Conservation (phyloP, 2,113 vertebrate species). For the Ceuthmochares aereus region DNA sequence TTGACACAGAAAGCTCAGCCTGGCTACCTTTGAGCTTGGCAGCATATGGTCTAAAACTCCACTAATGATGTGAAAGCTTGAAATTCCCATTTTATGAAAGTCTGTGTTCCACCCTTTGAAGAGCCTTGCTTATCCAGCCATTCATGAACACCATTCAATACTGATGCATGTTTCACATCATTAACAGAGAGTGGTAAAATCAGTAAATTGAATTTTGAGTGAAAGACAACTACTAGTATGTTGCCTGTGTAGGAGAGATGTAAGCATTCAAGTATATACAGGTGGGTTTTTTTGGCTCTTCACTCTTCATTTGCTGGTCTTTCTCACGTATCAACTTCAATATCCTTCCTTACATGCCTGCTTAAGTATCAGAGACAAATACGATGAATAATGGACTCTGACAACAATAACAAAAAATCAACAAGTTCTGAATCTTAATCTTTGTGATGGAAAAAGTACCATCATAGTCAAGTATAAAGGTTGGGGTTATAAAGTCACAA, state of each 20-base stretch:
- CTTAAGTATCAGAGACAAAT: not conserved
- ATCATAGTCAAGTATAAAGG: not conserved
- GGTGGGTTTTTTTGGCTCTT: not conserved
- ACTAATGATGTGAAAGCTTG: constrained; percentile 39
- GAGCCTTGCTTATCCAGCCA: not conserved
- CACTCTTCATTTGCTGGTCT: not conserved
- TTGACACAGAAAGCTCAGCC: constrained; percentile 34
- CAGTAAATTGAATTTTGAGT: not conserved
- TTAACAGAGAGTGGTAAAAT: not conserved
- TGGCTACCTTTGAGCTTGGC: not conserved
- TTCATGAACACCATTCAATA: not conserved
- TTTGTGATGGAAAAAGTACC: not conserved
- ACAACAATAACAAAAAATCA: not conserved
- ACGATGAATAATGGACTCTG: not conserved
- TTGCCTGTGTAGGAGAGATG: not conserved
- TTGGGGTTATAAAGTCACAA: not conserved
- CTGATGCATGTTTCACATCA: not conserved
- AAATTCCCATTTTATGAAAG: not conserved
- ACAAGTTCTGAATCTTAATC: not conserved
- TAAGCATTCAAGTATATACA: not conserved
- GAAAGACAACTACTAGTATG: not conserved
- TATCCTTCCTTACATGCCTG: not conserved
- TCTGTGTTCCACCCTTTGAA: not conserved
- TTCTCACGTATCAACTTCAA: not conserved
- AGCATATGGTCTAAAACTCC: constrained; percentile 52